Base-by-base conservation (phyloP, 2,888 invertebrate genomes). In the Dolomedes plantarius region DNA sequence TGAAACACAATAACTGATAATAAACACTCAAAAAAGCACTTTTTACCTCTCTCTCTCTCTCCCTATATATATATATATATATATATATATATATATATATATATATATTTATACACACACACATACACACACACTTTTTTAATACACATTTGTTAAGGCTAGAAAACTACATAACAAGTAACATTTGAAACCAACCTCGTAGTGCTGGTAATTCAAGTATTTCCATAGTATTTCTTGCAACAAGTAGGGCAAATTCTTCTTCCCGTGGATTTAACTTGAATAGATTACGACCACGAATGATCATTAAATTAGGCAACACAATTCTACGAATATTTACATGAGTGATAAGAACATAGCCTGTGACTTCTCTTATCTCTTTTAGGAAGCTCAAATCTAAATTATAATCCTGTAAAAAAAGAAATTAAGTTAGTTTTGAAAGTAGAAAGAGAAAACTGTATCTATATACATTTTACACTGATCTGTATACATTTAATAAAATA, bases 311-410 rank as follows among this genome's bases (percentile, higher is more conserved):
- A 32, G 97, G 97, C 89, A 98, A 93, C 68, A 97, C 94, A 89
- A 98, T 95, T 90, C 94, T 93, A 87, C 93, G 94, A 27, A 97
- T 95, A 91, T 96, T 95, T 88, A 98, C 97, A 91, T 97, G 96
- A 75, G 97, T 96, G 90, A 98, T 97, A 88, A 98, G 94, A 82
- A 98, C 97, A 91, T 98, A 98, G 46, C 98, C 98, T 28, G 98
- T 98, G 89, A 98, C 97, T 90, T 92, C 98, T 83, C 97, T 94
- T 89, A 98, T 98, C 91, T 96, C 94, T 91, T 97, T 95, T 83
- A 98, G 93, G 91, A 98, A 98, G 89, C 95, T 96, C 89, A 98
- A 94, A 91, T 98, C 97, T 92, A 95, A 93, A 88, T 95, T 94
- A 88, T 94, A 93, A 92, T 96, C 88, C 89, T 89, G 36, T 1